These are phyloP conservation scores for Drosophila hawaiiensis DNA, from an alignment of 2,888 invertebrate species.

Conservation along the genomic window DNA sequence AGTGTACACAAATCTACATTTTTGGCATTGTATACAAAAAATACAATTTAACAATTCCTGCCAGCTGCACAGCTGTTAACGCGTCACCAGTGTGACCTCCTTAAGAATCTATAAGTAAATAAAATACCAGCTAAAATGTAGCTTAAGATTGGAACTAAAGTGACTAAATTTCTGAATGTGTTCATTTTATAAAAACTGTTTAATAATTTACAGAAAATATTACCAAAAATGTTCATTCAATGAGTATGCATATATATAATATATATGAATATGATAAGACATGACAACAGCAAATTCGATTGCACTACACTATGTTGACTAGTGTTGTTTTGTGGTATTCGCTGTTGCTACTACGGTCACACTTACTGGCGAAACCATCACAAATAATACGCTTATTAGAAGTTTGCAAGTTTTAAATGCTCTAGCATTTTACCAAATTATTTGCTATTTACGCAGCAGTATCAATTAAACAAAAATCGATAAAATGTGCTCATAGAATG, in stretches of 20 bases:
- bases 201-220: neutral
- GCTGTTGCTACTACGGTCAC: conserved; percentile 50
- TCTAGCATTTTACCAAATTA: neutral
- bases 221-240: neutral
- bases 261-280: neutral
- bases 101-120: neutral
- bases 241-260: neutral
- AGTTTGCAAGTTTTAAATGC: conserved; percentile 21
- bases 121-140: conserved; percentile 43
- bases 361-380: conserved; percentile 58
- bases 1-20: conserved; percentile 50
- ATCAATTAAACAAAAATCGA: neutral
- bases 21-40: conserved; percentile 59
- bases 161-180: neutral
- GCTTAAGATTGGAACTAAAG: too few species aligned
- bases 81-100: conserved; percentile 43
- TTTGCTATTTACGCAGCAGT: conserved; percentile 4
- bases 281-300: neutral
- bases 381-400: conserved; percentile 65
- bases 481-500: conserved; percentile 37
- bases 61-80: conserved; percentile 59
- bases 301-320: conserved; percentile 18
- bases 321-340: conserved; percentile 32
- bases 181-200: neutral
- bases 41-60: conserved; percentile 25